These are phyloP conservation scores for Lasioglossum malachurum DNA, from an alignment of 2,888 invertebrate species.

Conservation along the genomic window DNA sequence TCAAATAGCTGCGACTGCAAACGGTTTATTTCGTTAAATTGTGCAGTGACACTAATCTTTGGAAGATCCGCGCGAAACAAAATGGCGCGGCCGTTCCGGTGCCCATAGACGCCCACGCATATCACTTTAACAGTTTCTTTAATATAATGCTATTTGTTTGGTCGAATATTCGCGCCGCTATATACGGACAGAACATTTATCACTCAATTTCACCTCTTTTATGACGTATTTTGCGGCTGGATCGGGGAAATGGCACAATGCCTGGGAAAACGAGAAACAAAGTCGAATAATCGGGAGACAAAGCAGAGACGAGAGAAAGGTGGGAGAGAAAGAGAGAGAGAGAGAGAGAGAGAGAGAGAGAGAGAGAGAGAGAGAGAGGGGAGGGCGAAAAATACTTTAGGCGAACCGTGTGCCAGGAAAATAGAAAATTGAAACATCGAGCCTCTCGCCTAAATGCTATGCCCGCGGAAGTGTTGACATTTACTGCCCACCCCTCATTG, in stretches of 20 bases:
- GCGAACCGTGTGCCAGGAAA: constrained; percentile 35
- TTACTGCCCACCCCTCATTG: constrained; percentile 57
- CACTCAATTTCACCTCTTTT: constrained; percentile 1
- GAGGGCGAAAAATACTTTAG: constrained; percentile 32
- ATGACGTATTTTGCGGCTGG: constrained; percentile 3
- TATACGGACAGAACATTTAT: background rate
- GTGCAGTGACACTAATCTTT: background rate
- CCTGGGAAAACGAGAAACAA: background rate
- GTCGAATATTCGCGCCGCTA: background rate
- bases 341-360: background rate
- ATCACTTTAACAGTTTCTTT: background rate
- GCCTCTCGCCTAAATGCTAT: constrained; percentile 39
- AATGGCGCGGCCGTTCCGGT: background rate
- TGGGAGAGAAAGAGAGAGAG: background rate
- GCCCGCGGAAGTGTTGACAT: constrained; percentile 60
- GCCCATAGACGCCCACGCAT: background rate
- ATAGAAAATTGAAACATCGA: constrained; percentile 64
- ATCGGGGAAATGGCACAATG: background rate
- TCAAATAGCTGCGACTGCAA: too few relatives aligned
- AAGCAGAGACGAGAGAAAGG: background rate
- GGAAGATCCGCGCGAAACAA: background rate
- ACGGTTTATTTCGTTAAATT: background rate
- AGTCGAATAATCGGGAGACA: background rate
- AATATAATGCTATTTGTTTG: background rate
- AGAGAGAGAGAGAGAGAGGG: background rate